Conservation (phyloP, 2,113 vertebrate genomes). For the Corythoichthys intestinalis region DNA sequence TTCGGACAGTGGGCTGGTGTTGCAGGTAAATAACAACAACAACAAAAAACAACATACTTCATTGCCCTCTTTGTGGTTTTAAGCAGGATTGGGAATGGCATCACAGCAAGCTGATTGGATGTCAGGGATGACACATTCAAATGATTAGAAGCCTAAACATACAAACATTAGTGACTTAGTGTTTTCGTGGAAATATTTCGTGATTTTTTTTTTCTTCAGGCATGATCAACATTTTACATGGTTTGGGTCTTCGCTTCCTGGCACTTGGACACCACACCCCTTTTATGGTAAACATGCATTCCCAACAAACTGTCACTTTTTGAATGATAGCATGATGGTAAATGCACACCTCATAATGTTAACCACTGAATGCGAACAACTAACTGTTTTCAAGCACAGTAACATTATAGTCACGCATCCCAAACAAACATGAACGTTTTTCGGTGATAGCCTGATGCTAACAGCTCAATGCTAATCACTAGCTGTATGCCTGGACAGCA, state of each 20-base stretch:
- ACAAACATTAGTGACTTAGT: background rate
- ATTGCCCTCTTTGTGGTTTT: background rate
- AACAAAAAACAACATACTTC: background rate
- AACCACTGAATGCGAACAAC: background rate
- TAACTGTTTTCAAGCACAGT: background rate
- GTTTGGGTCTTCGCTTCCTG: conserved; percentile 89
- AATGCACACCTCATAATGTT: background rate
- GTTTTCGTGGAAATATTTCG: background rate
- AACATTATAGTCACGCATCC: background rate
- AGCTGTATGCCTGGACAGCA: conserved; percentile 71
- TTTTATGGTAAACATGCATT: conserved; percentile 83
- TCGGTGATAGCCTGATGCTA: background rate
- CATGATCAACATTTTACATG: conserved; percentile 98
- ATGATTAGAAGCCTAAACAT: background rate
- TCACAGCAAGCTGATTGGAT: background rate
- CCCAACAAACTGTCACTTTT: background rate
- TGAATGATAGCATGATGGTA: background rate
- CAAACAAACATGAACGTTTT: background rate
- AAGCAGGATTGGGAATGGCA: background rate
- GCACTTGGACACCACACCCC: conserved; percentile 95
- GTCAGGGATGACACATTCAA: background rate
- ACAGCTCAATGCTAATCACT: background rate
- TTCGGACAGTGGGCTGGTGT: conserved; percentile 98
- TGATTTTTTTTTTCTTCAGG: conserved; percentile 66
- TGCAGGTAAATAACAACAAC: conserved; percentile 76